These are phyloP conservation scores for Eulemur albifrons DNA, from an alignment of 2,797 vertebrate genomes.

Conservation along the genomic window DNA sequence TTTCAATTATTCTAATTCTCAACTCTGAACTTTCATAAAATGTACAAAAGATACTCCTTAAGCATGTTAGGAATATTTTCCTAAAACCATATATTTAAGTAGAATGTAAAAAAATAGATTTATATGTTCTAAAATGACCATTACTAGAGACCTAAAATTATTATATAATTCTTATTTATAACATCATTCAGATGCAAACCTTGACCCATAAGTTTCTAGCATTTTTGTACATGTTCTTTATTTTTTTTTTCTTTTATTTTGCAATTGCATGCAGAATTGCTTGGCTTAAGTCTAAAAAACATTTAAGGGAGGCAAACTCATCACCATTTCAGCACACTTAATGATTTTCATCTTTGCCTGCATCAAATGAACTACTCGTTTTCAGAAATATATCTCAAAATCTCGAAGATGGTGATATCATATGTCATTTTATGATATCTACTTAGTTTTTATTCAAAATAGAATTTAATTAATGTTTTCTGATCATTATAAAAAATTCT, in stretches of 20 bases:
- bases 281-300: not conserved
- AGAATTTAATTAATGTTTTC: not conserved
- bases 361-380: not conserved
- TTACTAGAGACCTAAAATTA: not conserved
- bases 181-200: not conserved
- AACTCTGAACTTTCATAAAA: not conserved
- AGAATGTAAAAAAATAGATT: not conserved
- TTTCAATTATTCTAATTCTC: not conserved
- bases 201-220: not conserved
- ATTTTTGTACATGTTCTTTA: not conserved
- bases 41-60: not conserved
- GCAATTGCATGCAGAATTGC: not conserved
- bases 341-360: not conserved
- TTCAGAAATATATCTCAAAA: not conserved
- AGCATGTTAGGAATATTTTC: not conserved
- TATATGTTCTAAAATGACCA: not conserved
- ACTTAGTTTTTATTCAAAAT: constrained; percentile 5
- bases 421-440: not conserved
- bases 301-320: not conserved
- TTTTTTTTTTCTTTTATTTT: not conserved
- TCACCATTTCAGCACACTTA: not conserved
- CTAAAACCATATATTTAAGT: not conserved
- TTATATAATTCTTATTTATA: not conserved
- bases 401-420: not conserved
- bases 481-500: not conserved